A percentile compares a stretch with the other conserved stretches of the same genome.
phyloP scores from a whole-genome alignment of 2,113 vertebrate species.

The Thunnus thynnus region DNA sequence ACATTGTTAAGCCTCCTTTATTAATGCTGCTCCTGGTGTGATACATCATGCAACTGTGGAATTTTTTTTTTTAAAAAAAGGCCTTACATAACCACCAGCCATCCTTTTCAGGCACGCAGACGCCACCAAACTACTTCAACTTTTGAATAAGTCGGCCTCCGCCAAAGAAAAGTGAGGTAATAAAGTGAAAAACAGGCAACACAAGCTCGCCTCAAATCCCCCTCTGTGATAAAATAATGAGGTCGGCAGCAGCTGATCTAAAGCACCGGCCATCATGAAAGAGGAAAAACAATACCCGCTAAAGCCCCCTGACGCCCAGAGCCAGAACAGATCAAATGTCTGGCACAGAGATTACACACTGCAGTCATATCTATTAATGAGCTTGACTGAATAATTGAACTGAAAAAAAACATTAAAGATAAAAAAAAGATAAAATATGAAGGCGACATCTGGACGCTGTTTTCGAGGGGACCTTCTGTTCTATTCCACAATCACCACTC shows the following conservation, averaged over 20 bases:
- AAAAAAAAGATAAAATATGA: conserved; percentile 64
- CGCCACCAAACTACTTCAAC: conserved; percentile 18
- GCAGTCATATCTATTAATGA: conserved; percentile 70
- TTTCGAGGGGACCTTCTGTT: conserved; percentile 43
- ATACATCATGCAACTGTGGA: conserved; percentile 30
- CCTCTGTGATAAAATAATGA: conserved; percentile 71
- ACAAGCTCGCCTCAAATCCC: conserved; percentile 27
- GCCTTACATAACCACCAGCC: conserved; percentile 25
- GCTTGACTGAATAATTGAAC: conserved; percentile 72
- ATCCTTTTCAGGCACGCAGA: conserved; percentile 5
- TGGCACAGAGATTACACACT: conserved; percentile 62
- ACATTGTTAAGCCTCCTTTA: conserved; percentile 41
- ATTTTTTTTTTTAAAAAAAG: background rate
- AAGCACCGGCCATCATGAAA: conserved; percentile 65
- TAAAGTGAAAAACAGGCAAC: conserved; percentile 44
- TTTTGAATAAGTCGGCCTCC: conserved; percentile 11
- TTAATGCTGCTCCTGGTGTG: conserved; percentile 38
- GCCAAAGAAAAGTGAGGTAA: conserved; percentile 44
- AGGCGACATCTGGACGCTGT: conserved; percentile 62
- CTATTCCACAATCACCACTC: conserved; percentile 24
- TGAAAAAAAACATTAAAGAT: conserved; percentile 53
- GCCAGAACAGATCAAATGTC: conserved; percentile 71
- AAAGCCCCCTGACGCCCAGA: conserved; percentile 47
- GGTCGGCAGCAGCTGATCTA: conserved; percentile 59
- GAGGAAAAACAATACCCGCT: conserved; percentile 59